A percentile compares a stretch with the other conserved stretches of the same genome.
These are phyloP conservation scores for Danionella dracula DNA, from an alignment of 2,797 vertebrate genomes.

Conservation along the genomic window DNA sequence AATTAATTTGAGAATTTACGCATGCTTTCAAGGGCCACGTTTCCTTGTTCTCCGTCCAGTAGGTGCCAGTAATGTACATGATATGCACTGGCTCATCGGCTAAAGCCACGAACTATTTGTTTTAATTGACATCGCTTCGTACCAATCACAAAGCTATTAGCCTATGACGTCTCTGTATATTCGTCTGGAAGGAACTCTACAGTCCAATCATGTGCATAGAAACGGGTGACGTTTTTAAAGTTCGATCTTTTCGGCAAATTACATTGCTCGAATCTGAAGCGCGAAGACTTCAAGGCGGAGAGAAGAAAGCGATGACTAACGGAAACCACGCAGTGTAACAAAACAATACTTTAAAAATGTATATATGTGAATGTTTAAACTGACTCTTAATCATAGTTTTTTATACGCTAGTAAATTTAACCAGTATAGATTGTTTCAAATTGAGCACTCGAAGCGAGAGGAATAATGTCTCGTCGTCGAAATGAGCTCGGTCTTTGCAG, in stretches of 20 bases:
- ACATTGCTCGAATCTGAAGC: conserved; percentile 46
- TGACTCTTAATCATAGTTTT: not conserved
- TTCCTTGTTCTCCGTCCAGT: too few species aligned
- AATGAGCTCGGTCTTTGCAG: not conserved
- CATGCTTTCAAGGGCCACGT: too few species aligned
- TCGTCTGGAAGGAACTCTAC: not conserved
- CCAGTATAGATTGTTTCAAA: not conserved
- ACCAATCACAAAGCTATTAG: conserved; percentile 3
- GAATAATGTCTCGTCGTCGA: not conserved
- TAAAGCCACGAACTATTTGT: not conserved
- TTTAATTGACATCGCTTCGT: not conserved
- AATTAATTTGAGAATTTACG: too few species aligned
- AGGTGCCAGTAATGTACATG: conserved; percentile 1
- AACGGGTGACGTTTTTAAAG: conserved; percentile 16
- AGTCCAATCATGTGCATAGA: conserved; percentile 10
- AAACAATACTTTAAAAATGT: not conserved
- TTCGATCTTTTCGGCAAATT: conserved; percentile 37
- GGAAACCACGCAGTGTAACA: not conserved
- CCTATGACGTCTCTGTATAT: not conserved
- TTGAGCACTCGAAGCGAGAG: not conserved
- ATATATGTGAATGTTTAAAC: not conserved
- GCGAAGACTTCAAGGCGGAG: conserved; percentile 66
- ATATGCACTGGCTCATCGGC: not conserved
- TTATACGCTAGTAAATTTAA: not conserved
- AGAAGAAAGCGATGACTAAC: not conserved